These are phyloP conservation scores for Ataeniobius toweri DNA, from an alignment of 2,797 vertebrate species.

Conservation along the genomic window DNA sequence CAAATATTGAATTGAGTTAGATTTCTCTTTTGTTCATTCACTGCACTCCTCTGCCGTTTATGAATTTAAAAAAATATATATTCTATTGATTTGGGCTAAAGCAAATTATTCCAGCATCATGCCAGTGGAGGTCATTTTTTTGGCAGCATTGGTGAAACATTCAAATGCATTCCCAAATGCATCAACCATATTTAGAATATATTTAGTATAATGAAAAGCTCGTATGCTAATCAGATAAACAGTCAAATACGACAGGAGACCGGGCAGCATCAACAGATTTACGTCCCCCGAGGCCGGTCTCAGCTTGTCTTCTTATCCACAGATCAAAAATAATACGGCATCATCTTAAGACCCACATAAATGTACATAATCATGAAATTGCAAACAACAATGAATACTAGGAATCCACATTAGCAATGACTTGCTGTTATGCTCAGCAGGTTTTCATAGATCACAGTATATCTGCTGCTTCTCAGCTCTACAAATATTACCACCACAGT, in stretches of 20 bases:
- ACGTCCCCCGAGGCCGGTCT: constrained; percentile 2
- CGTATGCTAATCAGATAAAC: constrained; percentile 15
- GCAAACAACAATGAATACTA: constrained; percentile 18
- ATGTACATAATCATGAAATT: constrained; percentile 46
- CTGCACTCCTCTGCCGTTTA: not conserved
- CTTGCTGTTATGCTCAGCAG: constrained; percentile 35
- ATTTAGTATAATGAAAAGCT: constrained; percentile 11
- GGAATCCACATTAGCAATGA: constrained; percentile 24
- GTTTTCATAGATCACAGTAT: constrained; percentile 17
- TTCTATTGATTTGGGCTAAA: not conserved
- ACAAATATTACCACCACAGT: not conserved
- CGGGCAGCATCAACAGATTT: constrained; percentile 6
- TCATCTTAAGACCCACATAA: constrained; percentile 27
- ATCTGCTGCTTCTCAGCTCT: constrained; percentile 21
- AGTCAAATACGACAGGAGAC: constrained; percentile 19
- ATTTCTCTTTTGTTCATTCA: not conserved
- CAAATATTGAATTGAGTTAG: no score
- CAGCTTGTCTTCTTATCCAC: constrained; percentile 28
- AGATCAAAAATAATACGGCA: constrained; percentile 30
- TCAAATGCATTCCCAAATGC: not conserved
- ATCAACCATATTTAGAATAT: constrained; percentile 19
- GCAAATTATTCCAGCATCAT: not conserved
- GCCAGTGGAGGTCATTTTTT: not conserved
- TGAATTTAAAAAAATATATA: not conserved
- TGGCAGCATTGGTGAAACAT: not conserved